Percentiles rank a stretch among this genome's conserved stretches.
Evolutionary conservation across 2,888 invertebrate genomes (phyloP).

Genomic region (Ptilodon capucinus): DNA sequence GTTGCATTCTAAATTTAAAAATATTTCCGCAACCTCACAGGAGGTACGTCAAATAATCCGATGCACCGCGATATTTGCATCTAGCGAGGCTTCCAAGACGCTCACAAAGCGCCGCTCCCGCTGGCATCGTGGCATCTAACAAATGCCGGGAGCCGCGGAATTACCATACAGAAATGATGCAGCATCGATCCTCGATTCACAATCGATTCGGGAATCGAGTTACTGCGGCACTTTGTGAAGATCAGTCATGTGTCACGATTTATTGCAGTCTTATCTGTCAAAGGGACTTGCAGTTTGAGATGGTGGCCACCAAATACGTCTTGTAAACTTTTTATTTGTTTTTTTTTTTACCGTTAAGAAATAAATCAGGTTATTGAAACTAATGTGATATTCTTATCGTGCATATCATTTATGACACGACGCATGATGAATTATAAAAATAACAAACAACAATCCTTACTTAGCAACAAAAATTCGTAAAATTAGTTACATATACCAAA

Average conservation of each 20-base stretch:
- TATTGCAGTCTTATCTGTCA: neutral
- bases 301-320: too few species aligned
- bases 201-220: neutral
- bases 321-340: too few species aligned
- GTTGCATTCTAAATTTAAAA: neutral
- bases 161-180: neutral
- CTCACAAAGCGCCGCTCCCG: neutral
- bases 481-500: too few species aligned
- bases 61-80: neutral
- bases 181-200: neutral
- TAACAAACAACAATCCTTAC: too few species aligned
- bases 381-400: too few species aligned
- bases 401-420: too few species aligned
- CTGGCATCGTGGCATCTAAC: neutral
- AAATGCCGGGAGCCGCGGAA: neutral
- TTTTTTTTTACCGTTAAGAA: too few species aligned
- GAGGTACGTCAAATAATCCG: neutral
- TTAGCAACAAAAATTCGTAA: too few species aligned
- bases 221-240: neutral
- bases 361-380: too few species aligned
- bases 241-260: neutral
- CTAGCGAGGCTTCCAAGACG: neutral
- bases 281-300: too few species aligned
- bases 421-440: too few species aligned
- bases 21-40: neutral